These are phyloP conservation scores for Listrodromus nycthemerus DNA, from an alignment of 2,888 invertebrate genomes.

Conservation along the genomic window DNA sequence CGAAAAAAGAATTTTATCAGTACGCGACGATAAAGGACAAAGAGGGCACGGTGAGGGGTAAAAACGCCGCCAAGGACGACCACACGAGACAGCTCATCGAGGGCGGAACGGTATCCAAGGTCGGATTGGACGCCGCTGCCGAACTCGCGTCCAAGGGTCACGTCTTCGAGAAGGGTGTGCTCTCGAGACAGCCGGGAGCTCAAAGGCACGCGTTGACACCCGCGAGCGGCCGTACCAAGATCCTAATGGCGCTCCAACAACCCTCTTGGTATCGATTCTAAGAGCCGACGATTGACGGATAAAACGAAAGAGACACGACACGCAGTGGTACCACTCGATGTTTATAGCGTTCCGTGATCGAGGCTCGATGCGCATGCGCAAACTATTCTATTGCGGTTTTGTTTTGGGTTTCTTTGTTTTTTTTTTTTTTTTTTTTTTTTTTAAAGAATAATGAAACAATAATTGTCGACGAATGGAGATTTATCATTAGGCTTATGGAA, in stretches of 20 bases:
- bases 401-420: background rate
- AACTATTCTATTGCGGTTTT: background rate
- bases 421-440: background rate
- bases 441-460: background rate
- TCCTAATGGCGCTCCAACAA: conserved; percentile 81
- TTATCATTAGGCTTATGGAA: background rate
- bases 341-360: background rate
- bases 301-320: conserved; percentile 9
- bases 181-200: conserved; percentile 78
- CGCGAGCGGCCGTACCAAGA: conserved; percentile 80
- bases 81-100: conserved; percentile 81
- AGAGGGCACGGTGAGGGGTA: conserved; percentile 80
- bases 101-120: conserved; percentile 81
- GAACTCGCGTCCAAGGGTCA: conserved; percentile 82
- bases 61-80: conserved; percentile 79
- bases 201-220: conserved; percentile 78
- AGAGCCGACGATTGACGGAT: conserved; percentile 36
- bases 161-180: conserved; percentile 81
- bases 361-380: background rate
- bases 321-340: background rate
- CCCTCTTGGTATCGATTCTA: conserved; percentile 83
- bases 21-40: conserved; percentile 81
- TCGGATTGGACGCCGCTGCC: conserved; percentile 81
- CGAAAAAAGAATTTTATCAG: conserved; percentile 82
- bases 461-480: background rate